Base-by-base conservation (phyloP, 30 jellyfish, hydroid and myxozoan genomes). In the Aurelia sp. region DNA sequence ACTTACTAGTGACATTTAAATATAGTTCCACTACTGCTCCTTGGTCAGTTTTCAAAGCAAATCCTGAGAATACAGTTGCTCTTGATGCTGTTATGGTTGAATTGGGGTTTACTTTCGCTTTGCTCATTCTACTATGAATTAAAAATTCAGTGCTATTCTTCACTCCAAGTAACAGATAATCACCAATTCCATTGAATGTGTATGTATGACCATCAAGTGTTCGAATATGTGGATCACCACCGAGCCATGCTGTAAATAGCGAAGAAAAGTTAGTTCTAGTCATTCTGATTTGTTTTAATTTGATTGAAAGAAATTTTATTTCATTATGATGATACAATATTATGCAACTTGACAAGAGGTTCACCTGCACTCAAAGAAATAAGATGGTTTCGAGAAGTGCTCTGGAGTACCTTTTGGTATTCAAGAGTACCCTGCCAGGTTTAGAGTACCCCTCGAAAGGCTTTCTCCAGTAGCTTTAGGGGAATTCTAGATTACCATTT, bases 151-250 rank as follows among this genome's bases (percentile, higher is more conserved):
- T 44, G 63, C 91, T 76, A 84, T 88, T 78, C 77, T 80, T 77
- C 59, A 88, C 82, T 3, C 83, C 47, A 20, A 80, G 41, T 38
- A 80, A 60, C 2, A 74, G 48, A 55, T 83, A 91, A 19, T 91
- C 97, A 11, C 97, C 97, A 30, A 88, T 59, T 30, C 97, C 97
- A 51, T 88, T 88, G 82, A 88, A 88, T 11, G 97, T 89, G 72
- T 79, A 89, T 48, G 80, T 70, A 8, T 31, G 63, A 16, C 97
- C 97, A 89, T 89, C 97, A n/a, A 89, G 88, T 2, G 97, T 79
- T 58, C 30, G 62, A 8, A 89, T 62, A 64, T 89, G 97, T 17
- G 97, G 97, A 63, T 89, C 97, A 52, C 97, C 97, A 55, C 82
- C 82, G 1, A 81, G 47, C 85, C 82, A 80, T 16, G 84, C 97